Percentiles rank a stretch among this genome's conserved stretches.
These are phyloP conservation scores for Percopsis omiscomaycus DNA, from an alignment of 2,797 vertebrate species.

Conservation along the genomic window DNA sequence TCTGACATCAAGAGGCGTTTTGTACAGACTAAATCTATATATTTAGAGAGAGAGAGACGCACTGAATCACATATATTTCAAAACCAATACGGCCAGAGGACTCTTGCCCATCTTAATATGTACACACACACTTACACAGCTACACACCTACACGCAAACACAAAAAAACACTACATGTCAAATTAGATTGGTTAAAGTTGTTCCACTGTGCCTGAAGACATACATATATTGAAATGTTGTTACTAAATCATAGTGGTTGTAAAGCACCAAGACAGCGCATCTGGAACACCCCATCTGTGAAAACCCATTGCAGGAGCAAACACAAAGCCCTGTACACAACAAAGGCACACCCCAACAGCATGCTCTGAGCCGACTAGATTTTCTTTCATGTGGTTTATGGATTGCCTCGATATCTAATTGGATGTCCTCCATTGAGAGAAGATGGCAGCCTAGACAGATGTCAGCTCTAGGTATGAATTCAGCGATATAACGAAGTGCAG, in stretches of 20 bases:
- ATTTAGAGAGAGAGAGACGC: background rate
- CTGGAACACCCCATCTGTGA: conserved; percentile 33
- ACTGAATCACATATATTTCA: conserved; percentile 17
- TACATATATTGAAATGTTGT: conserved; percentile 27
- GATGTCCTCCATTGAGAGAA: conserved; percentile 8
- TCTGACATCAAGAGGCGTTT: conserved; percentile 34
- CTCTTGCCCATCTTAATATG: conserved; percentile 11
- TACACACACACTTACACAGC: conserved; percentile 2
- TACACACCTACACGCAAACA: background rate
- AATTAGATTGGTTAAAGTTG: conserved; percentile 30
- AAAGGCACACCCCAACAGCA: background rate
- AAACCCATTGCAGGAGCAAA: conserved; percentile 48
- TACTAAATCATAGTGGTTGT: conserved; percentile 21
- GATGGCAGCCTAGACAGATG: conserved; percentile 8
- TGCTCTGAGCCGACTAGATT: conserved; percentile 19
- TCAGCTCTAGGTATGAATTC: conserved; percentile 38
- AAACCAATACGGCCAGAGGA: background rate
- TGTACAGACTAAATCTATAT: conserved; percentile 5
- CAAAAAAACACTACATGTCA: conserved; percentile 23
- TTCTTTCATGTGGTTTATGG: conserved; percentile 33
- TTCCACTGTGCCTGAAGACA: conserved; percentile 46
- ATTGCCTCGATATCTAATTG: conserved; percentile 43
- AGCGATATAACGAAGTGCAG: conserved; percentile 26
- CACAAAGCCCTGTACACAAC: conserved; percentile 13
- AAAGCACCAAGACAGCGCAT: conserved; percentile 39